These are phyloP conservation scores for Desoria tigrina DNA, from an alignment of 2,888 invertebrate genomes.

Conservation along the genomic window DNA sequence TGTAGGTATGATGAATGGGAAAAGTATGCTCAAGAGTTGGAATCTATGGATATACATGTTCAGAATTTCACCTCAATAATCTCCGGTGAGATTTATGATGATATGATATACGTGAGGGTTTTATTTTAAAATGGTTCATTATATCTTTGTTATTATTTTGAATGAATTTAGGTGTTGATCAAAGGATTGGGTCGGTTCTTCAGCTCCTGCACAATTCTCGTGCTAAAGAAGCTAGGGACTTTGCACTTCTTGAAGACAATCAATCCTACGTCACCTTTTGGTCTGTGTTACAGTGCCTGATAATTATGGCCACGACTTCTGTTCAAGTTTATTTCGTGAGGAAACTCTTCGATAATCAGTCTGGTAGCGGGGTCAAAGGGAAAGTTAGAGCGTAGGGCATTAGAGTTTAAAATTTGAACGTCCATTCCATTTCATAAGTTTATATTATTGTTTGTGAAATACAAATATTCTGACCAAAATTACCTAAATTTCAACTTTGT, in stretches of 20 bases:
- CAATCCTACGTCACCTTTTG: slow-evolving; percentile 84
- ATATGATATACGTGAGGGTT: not conserved
- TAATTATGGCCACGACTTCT: slow-evolving; percentile 76
- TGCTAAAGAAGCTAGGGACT: slow-evolving; percentile 78
- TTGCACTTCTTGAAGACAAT: slow-evolving; percentile 76
- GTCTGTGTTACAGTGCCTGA: slow-evolving; percentile 82
- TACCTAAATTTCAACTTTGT: no score
- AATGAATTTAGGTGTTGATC: slow-evolving; percentile 74
- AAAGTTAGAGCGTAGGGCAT: slow-evolving; percentile 45
- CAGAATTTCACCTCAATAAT: slow-evolving; percentile 73
- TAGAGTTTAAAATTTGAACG: no score
- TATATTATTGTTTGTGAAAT: no score
- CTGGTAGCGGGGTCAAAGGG: slow-evolving; percentile 22
- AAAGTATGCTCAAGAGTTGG: slow-evolving; percentile 83
- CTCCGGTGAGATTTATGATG: slow-evolving; percentile 29
- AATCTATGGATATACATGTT: slow-evolving; percentile 81
- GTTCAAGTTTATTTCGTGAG: slow-evolving; percentile 85
- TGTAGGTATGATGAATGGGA: slow-evolving; percentile 87
- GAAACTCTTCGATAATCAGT: slow-evolving; percentile 74
- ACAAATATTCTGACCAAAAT: no score
- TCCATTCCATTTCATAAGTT: no score
- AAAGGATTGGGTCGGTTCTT: slow-evolving; percentile 80
- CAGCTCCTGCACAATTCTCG: slow-evolving; percentile 79
- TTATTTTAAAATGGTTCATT: not conserved
- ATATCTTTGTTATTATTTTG: no score